phyloP scores from a whole-genome alignment of 2,113 vertebrate genomes.

The Atrichornis clamosus region DNA sequence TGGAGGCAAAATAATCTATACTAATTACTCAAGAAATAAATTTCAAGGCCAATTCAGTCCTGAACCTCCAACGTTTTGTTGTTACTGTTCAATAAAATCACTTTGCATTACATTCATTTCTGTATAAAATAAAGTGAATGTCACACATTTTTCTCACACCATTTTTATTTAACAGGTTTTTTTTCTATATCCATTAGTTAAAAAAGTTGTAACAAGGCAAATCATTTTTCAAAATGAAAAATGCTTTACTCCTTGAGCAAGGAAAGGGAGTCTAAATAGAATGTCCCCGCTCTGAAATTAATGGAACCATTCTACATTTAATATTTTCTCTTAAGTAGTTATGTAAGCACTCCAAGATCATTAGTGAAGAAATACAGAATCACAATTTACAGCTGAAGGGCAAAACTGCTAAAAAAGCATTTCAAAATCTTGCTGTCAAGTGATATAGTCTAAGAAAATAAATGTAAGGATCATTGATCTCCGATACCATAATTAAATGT shows the following conservation, averaged over 20 bases:
- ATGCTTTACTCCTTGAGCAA: slow-evolving; percentile 44
- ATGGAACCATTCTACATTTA: slow-evolving; percentile 56
- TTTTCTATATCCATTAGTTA: slow-evolving; percentile 67
- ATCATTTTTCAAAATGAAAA: slow-evolving; percentile 73
- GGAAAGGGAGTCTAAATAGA: slow-evolving; percentile 59
- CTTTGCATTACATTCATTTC: slow-evolving; percentile 30
- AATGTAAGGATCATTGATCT: slow-evolving; percentile 40
- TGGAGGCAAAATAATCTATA: neutral
- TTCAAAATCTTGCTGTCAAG: neutral
- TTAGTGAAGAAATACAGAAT: slow-evolving; percentile 45
- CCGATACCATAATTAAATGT: slow-evolving; percentile 18
- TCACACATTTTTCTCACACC: slow-evolving; percentile 68
- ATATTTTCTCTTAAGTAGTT: slow-evolving; percentile 61
- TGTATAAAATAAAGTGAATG: slow-evolving; percentile 68
- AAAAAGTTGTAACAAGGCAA: slow-evolving; percentile 65
- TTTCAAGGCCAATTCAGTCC: slow-evolving; percentile 1
- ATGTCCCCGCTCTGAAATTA: slow-evolving; percentile 57
- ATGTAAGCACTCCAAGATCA: slow-evolving; percentile 51
- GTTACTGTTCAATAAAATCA: slow-evolving; percentile 37
- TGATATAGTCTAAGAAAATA: slow-evolving; percentile 31
- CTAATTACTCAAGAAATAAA: neutral
- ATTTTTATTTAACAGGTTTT: slow-evolving; percentile 63
- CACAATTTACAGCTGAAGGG: slow-evolving; percentile 40
- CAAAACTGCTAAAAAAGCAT: slow-evolving; percentile 32
- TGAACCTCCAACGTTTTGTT: slow-evolving; percentile 15